Evolutionary conservation across 2,113 vertebrate species (phyloP), one percentile per base, ranked within the genome.

Genomic region (Anarhynchus alexandrinus): DNA sequence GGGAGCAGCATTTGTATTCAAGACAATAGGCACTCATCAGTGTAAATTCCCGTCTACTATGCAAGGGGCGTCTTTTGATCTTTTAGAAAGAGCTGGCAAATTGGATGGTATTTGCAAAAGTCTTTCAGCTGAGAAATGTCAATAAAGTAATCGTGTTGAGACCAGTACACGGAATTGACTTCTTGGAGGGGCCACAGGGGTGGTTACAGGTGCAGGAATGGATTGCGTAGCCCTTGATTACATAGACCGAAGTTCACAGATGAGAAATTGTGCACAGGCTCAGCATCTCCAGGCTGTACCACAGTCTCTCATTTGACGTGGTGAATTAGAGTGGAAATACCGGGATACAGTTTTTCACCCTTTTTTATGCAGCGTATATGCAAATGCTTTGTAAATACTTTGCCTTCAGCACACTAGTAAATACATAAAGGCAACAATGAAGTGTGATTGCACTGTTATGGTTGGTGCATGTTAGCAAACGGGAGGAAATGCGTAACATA

Each of bases 11-110:
- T 98, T 98, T 96, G 91, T 97, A 98, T 98, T 98, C 97, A 96
- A 97, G 96, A 98, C 96, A 97, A 98, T 97, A 96, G 97, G 67
- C 92, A 90, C 82, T 96, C 96, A 97, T 98, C 97, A 97, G 97
- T 96, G 87, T 96, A 97, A 98, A 98, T 98, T 98, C 87, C 94
- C 94, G 94, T 96, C 98, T 97, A 20, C 97, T 98, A 97, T 98
- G 97, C 98, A 97, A 98, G 97, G 97, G 98, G 95, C 95, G 95
- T 98, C 98, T 98, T 98, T 95, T 98, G 97, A 98, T 98, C 97
- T 98, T 98, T 98, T 93, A 97, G 97, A 98, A 98, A 96, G 96
- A 96, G 90, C 88, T 98, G 88, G 96, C 98, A 98, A 98, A 98
- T 98, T 97, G 97, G 97, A 97, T 98, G 96, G 94, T 97, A 98